Percentiles rank a stretch among this genome's conserved stretches.
phyloP scores from a whole-genome alignment of 2,888 invertebrate genomes.

The Linyphia triangularis region DNA sequence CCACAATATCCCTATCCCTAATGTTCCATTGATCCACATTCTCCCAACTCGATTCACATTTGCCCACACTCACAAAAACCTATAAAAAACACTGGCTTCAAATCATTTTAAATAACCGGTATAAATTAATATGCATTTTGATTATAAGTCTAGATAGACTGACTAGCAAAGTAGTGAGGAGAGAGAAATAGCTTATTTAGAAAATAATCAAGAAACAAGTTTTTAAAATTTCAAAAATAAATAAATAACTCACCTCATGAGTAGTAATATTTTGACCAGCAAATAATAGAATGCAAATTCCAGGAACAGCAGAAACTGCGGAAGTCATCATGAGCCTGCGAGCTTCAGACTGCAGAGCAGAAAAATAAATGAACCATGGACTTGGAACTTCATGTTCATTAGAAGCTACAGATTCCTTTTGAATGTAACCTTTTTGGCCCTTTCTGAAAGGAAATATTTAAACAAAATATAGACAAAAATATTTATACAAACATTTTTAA shows the following conservation, averaged over 20 bases:
- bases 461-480: neutral
- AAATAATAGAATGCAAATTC: constrained; percentile 47
- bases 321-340: constrained; percentile 58
- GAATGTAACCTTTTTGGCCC: constrained; percentile 52
- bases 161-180: too few species aligned
- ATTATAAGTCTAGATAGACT: too few species aligned
- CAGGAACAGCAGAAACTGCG: constrained; percentile 58
- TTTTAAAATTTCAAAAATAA: too few species aligned
- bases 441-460: constrained; percentile 37
- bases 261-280: constrained; percentile 38
- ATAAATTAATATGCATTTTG: too few species aligned
- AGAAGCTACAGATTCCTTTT: constrained; percentile 68
- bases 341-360: constrained; percentile 63
- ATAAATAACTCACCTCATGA: neutral
- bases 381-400: constrained; percentile 55
- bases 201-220: neutral
- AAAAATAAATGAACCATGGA: constrained; percentile 70
- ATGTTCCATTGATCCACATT: too few species aligned
- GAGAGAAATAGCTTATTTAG: neutral
- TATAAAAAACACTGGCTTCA: too few species aligned
- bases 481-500: too few species aligned
- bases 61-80: too few species aligned
- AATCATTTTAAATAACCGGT: too few species aligned
- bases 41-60: too few species aligned
- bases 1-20: too few species aligned